Base-by-base conservation (phyloP, 2,797 vertebrate species). In the Bryconaethiops microstoma region DNA sequence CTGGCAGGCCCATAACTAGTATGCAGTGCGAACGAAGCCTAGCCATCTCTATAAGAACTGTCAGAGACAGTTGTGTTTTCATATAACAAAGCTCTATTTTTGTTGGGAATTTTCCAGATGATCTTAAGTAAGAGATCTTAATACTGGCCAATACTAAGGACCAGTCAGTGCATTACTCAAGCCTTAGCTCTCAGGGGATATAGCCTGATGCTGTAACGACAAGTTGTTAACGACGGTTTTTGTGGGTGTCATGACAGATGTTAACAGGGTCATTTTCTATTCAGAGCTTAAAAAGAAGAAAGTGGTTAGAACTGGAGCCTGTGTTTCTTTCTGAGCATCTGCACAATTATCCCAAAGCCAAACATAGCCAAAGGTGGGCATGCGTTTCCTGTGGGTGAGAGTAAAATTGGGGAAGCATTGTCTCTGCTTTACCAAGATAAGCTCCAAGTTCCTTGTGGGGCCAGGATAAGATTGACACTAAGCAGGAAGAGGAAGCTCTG, bases 351-450 rank as follows among this genome's bases (percentile, higher is more conserved):
- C 65, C 48, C 76, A 67, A 72, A 78, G 76, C 59, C 29, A 48
- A 83, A 75, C 74, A 82, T 82, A 86, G 77, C 76, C 57, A 78
- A 59, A 70, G 76, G 73, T 40, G 48, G 77, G 89, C 68, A 79
- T 63, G 62, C 25, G 39, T 77, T 78, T 80, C 76, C 68, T 89
- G 83, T 55, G 79, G 80, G 69, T 62, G 67, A 16, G 77, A 82
- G 68, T 59, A 68, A 77, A 5, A 73, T 77, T 54, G 64, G 23
- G 83, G 76, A 55, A 79, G 83, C 60, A 48, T 76, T 60, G 74
- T 75, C 70, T 83, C 89, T 94, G 92, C 86, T 80, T 69, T 64
- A 35, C 59, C 75, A 82, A 92, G 92, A 94, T 93, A 94, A 92
- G 82, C 72, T 74, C 78, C 60, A 55, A 77, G 81, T 86, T 84